These are phyloP conservation scores for Poeciliopsis infans DNA, from an alignment of 2,797 vertebrate species.

Conservation along the genomic window DNA sequence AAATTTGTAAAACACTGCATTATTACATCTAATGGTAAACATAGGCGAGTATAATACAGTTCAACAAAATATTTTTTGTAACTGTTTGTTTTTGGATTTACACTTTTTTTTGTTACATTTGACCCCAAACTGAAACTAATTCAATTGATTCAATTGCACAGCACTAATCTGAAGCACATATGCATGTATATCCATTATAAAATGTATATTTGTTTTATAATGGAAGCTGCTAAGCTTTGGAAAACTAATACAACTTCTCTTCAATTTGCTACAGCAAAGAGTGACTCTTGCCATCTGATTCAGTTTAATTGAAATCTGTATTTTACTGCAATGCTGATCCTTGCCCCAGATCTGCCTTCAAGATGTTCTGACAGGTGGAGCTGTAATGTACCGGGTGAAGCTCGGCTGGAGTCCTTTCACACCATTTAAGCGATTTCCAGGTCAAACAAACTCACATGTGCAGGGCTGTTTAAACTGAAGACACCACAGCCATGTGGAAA, in stretches of 20 bases:
- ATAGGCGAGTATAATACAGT: not conserved
- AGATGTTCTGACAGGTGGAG: constrained; percentile 51
- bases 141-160: not conserved
- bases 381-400: constrained; percentile 63
- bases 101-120: not conserved
- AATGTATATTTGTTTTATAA: not conserved
- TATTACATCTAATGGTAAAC: not conserved
- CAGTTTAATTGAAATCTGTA: constrained; percentile 13
- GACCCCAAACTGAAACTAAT: not conserved
- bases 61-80: not conserved
- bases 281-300: not conserved
- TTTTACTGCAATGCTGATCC: constrained; percentile 6
- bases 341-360: constrained; percentile 13
- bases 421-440: constrained; percentile 53
- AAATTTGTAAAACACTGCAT: not conserved
- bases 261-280: constrained; percentile 1
- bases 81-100: not conserved
- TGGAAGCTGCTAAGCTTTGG: constrained; percentile 8
- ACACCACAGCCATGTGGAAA: constrained; percentile 48
- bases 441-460: constrained; percentile 60
- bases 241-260: constrained; percentile 8
- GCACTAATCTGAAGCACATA: not conserved
- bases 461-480: constrained; percentile 34
- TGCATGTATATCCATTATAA: not conserved
- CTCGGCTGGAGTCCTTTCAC: constrained; percentile 55